Conservation (phyloP, 2,888 invertebrate species). For the Carpatolechia fugitivella region DNA sequence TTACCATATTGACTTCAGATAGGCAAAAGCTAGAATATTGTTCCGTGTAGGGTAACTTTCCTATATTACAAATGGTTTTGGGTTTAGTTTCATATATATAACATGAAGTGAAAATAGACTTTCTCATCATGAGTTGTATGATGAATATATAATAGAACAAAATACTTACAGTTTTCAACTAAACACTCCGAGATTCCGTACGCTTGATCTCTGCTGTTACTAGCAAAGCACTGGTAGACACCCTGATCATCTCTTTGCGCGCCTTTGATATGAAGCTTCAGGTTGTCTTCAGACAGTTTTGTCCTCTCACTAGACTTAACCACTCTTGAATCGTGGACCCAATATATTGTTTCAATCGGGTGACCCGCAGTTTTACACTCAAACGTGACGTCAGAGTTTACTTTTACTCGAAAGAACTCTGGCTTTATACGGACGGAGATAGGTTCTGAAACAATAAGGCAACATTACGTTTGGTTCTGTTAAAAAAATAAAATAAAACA, state of each 20-base stretch:
- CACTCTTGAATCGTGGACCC: constrained; percentile 88
- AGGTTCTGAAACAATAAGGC: constrained; percentile 78
- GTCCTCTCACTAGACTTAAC: constrained; percentile 80
- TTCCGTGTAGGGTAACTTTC: background rate
- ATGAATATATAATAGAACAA: no score
- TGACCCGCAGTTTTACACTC: constrained; percentile 93
- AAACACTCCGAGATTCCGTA: constrained; percentile 90
- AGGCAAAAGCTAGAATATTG: no score
- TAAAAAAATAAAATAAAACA: no score
- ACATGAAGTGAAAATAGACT: no score
- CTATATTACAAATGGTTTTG: no score
- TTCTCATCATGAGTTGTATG: no score
- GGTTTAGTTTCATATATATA: background rate
- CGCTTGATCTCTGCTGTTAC: constrained; percentile 90
- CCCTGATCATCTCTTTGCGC: constrained; percentile 91
- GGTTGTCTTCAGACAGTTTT: constrained; percentile 71
- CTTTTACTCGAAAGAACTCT: constrained; percentile 88
- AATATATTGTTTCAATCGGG: constrained; percentile 88
- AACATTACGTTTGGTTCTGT: background rate
- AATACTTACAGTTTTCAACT: constrained; percentile 83
- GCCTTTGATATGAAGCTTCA: constrained; percentile 80
- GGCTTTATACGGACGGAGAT: constrained; percentile 90
- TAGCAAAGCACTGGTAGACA: constrained; percentile 94
- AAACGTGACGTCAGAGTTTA: constrained; percentile 90
- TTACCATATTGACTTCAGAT: no score